phyloP scores from a whole-genome alignment of 2,113 vertebrate genomes.

The rabbit (Oryctolagus cuniculus) region DNA sequence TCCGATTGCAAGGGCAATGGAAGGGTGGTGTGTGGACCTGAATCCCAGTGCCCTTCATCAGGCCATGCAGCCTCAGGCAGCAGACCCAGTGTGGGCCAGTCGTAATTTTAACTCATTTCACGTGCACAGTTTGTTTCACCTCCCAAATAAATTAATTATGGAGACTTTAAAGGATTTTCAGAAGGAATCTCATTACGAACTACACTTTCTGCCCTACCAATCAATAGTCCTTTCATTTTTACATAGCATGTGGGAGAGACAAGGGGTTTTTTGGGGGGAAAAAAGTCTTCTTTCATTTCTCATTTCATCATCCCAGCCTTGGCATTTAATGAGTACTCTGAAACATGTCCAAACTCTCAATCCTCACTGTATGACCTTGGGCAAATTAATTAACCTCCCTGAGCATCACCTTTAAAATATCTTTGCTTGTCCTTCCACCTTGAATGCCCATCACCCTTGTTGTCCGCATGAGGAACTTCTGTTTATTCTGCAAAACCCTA shows the following conservation, averaged over 20 bases:
- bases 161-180: conserved; percentile 79
- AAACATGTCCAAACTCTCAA: neutral
- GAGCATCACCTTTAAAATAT: neutral
- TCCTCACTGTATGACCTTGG: neutral
- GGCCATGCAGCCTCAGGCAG: neutral
- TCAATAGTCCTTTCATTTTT: conserved; percentile 80
- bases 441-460: neutral
- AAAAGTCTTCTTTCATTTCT: conserved; percentile 47
- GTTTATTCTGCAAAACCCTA: conserved; percentile 33
- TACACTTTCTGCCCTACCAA: conserved; percentile 45
- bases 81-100: neutral
- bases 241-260: conserved; percentile 56
- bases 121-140: conserved; percentile 54
- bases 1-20: fast-evolving
- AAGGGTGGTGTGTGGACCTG: fast-evolving
- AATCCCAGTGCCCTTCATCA: neutral
- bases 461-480: neutral
- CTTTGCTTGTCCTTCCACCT: neutral
- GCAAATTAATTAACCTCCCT: conserved; percentile 7
- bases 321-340: neutral
- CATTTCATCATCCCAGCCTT: conserved; percentile 24
- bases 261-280: neutral
- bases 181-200: conserved; percentile 81
- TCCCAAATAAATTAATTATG: conserved; percentile 82
- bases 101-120: conserved; percentile 69